Base-by-base conservation (phyloP, 2,113 vertebrate genomes). In the Cyphomyrus discorhynchus region DNA sequence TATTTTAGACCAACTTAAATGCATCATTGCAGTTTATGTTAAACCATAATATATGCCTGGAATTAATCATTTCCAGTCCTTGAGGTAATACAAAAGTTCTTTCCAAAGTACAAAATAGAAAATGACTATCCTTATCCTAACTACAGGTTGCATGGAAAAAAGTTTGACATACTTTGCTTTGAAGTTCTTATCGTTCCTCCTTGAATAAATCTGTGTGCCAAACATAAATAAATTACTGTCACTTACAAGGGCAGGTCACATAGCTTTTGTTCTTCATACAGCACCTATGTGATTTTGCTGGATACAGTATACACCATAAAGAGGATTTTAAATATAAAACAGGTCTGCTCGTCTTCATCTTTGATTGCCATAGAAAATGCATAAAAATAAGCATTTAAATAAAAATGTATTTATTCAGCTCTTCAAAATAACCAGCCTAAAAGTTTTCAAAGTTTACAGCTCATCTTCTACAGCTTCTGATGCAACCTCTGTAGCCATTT, bases 401-500 rank as follows among this genome's bases (percentile, higher is more conserved):
- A 42, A 80, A 77, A 80, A 15, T 80, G 5, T 13, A 42, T 80
- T 77, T 77, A 42, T 77, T 77, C 35, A 17, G 35, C 15, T 39
- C 15, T 42, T 80, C 31, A 27, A 39, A 39, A 80, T 80, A 42
- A 7, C 35, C 74, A 80, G 39, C 74, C 74, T 42, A 19, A 80
- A 80, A 42, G 35, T 42, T 19, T 80, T 17, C 31, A 80, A 42
- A 19, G 74, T 80, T 39, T 11, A 42, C 31, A 42, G 27, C 31
- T 17, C 70, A 77, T 77, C 31, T 5, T 39, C 31, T 19, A 17
- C 1, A 77, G 74, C 42, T n/a, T 17, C 84, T 9, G 9, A 27
- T 50, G 49, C 84, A 52, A 87, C 77, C n/a, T 13, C 56, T 31
- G 17, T 13, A 53, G 7, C 82, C 2, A 19, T 45, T 95, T 97